Base-by-base conservation (phyloP, 2,888 invertebrate species). In the Scaptomyza polygonia region DNA sequence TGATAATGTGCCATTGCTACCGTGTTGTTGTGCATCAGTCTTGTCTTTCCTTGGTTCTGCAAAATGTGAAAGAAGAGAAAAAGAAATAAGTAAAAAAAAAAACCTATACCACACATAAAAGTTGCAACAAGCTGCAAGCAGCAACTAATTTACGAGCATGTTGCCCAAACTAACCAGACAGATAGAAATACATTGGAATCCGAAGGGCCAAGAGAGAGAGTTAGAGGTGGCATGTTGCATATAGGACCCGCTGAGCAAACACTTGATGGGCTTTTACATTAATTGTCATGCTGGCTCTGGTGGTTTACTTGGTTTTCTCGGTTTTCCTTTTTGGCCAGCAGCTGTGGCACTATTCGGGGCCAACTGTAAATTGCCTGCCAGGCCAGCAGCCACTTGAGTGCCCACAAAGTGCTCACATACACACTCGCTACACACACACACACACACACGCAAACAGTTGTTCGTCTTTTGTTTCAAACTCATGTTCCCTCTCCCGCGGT, bases 31-130 rank as follows among this genome's bases (percentile, higher is more conserved):
- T 89, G 91, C 94, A 92, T 97, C 97, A 95, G 95, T 95, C 94
- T 96, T 97, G 93, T 97, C 96, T 95, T 96, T 97, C 94, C 96
- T 96, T 94, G 96, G 96, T 95, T 97, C 97, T 97, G 95, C 34
- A 95, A 83, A 18, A 18, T 55, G 32, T 43, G 6, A 8, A 1
- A 39, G 9, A n/a, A 25, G 21, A 67, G 39, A 40, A 34, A 64
- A 9, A 5, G 14, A 27, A 58, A 42, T 59, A 27, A 56, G 36
- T 7, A 42, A 3, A 42, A 30, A 32, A 30, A 9, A 5, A 25
- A n/a, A n/a, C n/a, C 9, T 30, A 47, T 4, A 45, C 39, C 51
- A 32, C 34, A 62, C 54, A 44, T 16, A 48, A 62, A 62, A 55
- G 36, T 58, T 57, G 56, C 52, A 52, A 39, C 53, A 58, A 73